Conservation (phyloP, 2,113 vertebrate species). For the Carlito syrichta region DNA sequence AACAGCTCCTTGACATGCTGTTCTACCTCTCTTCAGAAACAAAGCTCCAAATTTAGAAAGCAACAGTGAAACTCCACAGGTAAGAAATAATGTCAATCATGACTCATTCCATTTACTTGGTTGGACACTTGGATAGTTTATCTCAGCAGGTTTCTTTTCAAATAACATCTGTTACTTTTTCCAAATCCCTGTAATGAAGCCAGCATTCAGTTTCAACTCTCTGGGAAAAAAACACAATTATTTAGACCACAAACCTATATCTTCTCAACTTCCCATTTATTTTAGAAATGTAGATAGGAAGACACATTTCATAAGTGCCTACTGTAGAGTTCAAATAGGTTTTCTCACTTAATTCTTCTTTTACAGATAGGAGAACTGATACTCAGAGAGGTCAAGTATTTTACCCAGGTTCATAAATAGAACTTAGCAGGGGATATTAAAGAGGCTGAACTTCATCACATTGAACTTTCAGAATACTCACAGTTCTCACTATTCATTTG, state of each 20-base stretch:
- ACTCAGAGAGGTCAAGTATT: not conserved
- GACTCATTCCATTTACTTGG: constrained; percentile 20
- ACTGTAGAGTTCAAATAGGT: not conserved
- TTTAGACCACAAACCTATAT: not conserved
- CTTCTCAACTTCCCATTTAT: not conserved
- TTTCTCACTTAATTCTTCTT: not conserved
- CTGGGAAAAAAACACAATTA: not conserved
- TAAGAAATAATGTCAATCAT: constrained; percentile 32
- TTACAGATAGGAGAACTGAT: not conserved
- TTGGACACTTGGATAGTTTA: constrained; percentile 36
- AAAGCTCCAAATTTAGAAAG: not conserved
- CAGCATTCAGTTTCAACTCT: not conserved
- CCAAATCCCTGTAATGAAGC: constrained; percentile 19
- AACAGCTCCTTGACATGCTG: not conserved
- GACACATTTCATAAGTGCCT: not conserved
- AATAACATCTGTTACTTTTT: constrained; percentile 56
- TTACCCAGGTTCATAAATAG: not conserved
- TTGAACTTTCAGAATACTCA: not conserved
- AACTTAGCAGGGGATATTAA: not conserved
- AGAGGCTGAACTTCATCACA: not conserved
- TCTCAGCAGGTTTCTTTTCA: constrained; percentile 44
- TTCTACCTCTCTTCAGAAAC: not conserved
- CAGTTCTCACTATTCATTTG: not conserved
- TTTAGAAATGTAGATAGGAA: not conserved
- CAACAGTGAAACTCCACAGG: not conserved